These are phyloP conservation scores for Tringa solitaria DNA, from an alignment of 2,113 vertebrate genomes.

Conservation along the genomic window DNA sequence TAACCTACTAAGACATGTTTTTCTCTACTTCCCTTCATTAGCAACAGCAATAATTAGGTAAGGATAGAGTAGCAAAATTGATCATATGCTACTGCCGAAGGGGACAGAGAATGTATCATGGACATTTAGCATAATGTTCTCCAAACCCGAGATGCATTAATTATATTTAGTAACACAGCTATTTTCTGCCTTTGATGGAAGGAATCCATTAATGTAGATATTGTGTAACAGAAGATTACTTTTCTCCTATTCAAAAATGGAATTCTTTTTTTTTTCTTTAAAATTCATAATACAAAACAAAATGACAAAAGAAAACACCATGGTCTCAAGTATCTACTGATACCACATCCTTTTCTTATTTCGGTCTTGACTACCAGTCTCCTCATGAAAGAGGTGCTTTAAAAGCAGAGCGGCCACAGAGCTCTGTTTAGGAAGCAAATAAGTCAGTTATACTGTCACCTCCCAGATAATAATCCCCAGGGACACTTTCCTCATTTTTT, in stretches of 20 bases:
- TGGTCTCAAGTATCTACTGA: background rate
- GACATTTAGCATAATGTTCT: conserved; percentile 44
- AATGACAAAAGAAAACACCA: background rate
- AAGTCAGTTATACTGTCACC: background rate
- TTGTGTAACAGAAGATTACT: background rate
- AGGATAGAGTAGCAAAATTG: conserved; percentile 65
- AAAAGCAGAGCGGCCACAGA: background rate
- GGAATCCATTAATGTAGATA: background rate
- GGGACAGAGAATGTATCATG: conserved; percentile 35
- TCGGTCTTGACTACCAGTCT: background rate
- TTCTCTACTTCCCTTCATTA: conserved; percentile 75
- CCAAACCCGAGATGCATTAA: conserved; percentile 7
- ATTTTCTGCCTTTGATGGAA: conserved; percentile 40
- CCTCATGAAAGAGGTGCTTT: background rate
- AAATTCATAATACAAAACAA: background rate
- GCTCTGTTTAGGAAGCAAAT: background rate
- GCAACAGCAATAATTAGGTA: conserved; percentile 68
- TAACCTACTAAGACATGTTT: conserved; percentile 74
- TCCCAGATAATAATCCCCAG: background rate
- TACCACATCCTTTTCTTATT: background rate
- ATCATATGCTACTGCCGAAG: conserved; percentile 57
- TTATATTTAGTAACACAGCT: conserved; percentile 13
- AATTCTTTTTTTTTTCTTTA: background rate
- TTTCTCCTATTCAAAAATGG: background rate
- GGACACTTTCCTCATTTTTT: background rate